Evolutionary conservation across 2,888 invertebrate genomes (phyloP), one percentile per base, ranked within the genome.

Genomic region (Macaria liturata): DNA sequence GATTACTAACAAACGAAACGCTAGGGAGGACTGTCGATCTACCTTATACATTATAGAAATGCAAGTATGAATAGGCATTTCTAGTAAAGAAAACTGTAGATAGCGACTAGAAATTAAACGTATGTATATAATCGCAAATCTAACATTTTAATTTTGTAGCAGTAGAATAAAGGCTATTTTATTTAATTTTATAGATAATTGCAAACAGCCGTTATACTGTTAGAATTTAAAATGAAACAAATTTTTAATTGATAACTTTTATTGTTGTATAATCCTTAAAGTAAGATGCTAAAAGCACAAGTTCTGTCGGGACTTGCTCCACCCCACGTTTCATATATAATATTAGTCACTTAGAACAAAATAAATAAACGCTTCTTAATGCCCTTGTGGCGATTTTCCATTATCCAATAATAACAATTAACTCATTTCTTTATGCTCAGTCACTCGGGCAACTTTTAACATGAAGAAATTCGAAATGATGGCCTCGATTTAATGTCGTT

Each of bases 401-500:
- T 73, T 76, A 78, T 75, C 76, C 78, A 81, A 85, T 81, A 81
- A 80, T 72, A 78, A 76, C 68, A 76, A 68, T 63, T 74, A 54
- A 54, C 66, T 72, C 80, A 89, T 87, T 88, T 90, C 88, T 87
- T 83, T 72, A 86, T 84, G 89, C 76, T 80, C 78, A 84, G 87
- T 87, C 80, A 82, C 83, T 79, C 76, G 76, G 85, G 84, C 80
- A 86, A 90, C 87, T 83, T 78, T 68, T 68, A 83, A 84, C 88
- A 88, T 74, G 66, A 85, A 90, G 89, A 91, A 88, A 90, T 87
- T 77, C 31, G 68, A 78, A 75, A 72, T 70, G 77, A 84, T 90
- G 90, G 91, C 90, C 91, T 91, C 90, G 90, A 91, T 91, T 90
- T 84, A 83, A 86, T 88, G 83, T 84, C 76, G 76, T 85, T 78